Base-by-base conservation (phyloP, 2,113 vertebrate genomes). In the Campylomormyrus tamandua region DNA sequence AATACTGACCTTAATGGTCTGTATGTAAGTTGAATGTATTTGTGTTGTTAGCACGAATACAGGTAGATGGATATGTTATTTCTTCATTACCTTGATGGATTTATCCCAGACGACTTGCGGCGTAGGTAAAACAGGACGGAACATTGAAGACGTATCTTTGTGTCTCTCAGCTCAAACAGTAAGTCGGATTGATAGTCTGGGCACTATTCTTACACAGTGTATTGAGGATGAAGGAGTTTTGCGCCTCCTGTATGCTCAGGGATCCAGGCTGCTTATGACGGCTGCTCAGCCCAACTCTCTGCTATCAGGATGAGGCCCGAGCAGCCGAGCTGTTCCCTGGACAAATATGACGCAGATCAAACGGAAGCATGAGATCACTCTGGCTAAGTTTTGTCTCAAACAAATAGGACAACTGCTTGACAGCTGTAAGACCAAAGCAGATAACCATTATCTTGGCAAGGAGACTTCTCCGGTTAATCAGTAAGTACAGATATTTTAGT, bases 171-270 rank as follows among this genome's bases (percentile, higher is more conserved):
- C 13, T 35, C 13, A 35, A 11, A 9, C 21, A 84, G 83, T 50
- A 86, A 50, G 19, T 49, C 13, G 1, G 48, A 9, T 31, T 86
- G 10, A 86, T 24, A 13, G 45, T 24, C 21, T 80, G 35, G 70
- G 2, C 31, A 31, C 35, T 46, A 50, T 27, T 77, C 48, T n/a
- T 39, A 48, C 24, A 62, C 24, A 27, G 15, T 49, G 45, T 35
- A 80, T 27, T 66, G 0, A 42, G 9, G 9, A 19, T 70, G 27
- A 27, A 83, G 10, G 13, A 21, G 49, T 39, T 52, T 83, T 66
- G 58, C 70, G 89, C 39, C 70, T 89, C 83, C 92, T 93, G 5
- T 90, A 77, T 66, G 0, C n/a, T 83, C 83, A 91, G 91, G 80
- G 89, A 70, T 80, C 90, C 21, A 83, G 87, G 92, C 58, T 0